These are phyloP conservation scores for Onychomys arenicola DNA, from an alignment of 2,797 vertebrate genomes.

Conservation along the genomic window DNA sequence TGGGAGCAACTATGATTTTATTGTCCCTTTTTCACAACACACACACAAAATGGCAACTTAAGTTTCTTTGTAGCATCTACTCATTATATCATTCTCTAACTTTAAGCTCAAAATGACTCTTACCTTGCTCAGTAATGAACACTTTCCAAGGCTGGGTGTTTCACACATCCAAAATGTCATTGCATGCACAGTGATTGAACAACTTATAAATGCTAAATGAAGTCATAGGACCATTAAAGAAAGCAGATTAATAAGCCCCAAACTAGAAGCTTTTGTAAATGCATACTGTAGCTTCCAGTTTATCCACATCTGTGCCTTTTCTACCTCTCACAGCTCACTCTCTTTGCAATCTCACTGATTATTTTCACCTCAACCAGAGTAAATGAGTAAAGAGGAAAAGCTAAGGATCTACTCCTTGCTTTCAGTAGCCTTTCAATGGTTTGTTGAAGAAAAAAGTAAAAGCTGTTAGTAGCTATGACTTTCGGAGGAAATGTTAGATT, in stretches of 20 bases:
- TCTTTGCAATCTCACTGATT: conserved; percentile 19
- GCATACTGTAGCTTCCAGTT: conserved; percentile 23
- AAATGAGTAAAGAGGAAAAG: conserved; percentile 43
- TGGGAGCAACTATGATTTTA: conserved; percentile 65
- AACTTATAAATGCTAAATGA: conserved; percentile 69
- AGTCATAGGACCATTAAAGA: conserved; percentile 64
- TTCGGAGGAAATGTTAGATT: conserved; percentile 19
- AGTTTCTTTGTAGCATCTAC: conserved; percentile 25
- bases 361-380: conserved; percentile 30
- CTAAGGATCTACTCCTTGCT: conserved; percentile 31
- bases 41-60: conserved; percentile 30
- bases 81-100: conserved; percentile 26
- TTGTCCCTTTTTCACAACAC: conserved; percentile 53
- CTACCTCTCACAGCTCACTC: neutral
- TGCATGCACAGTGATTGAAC: conserved; percentile 48
- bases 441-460: conserved; percentile 53
- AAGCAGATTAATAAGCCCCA: conserved; percentile 55
- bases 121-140: conserved; percentile 5
- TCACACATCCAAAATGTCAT: conserved; percentile 62
- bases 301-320: neutral
- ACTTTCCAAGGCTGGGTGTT: conserved; percentile 40
- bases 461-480: conserved; percentile 28
- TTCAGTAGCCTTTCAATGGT: conserved; percentile 36
- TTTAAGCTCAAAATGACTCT: conserved; percentile 58
- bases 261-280: conserved; percentile 57